These are phyloP conservation scores for Nemapogon koenigi DNA, from an alignment of 2,888 invertebrate genomes.

Conservation along the genomic window DNA sequence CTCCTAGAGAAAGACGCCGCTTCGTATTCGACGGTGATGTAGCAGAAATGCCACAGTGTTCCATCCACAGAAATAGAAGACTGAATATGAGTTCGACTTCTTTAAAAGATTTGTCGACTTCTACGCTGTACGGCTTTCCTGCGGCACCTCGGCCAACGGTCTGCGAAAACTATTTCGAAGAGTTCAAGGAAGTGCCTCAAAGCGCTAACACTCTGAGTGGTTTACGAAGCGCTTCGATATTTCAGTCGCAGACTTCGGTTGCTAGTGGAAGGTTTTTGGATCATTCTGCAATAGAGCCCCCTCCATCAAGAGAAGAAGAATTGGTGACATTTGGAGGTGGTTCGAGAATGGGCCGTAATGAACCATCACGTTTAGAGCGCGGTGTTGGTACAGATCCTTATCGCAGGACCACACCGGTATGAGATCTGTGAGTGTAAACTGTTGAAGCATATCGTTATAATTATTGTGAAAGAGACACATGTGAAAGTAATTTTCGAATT, in stretches of 20 bases:
- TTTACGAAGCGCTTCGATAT: slow-evolving; percentile 53
- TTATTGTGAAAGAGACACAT: slow-evolving; percentile 21
- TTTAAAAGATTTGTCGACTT: slow-evolving; percentile 62
- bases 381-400: slow-evolving; percentile 61
- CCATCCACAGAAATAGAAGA: slow-evolving; percentile 63
- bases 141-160: slow-evolving; percentile 69
- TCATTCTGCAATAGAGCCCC: slow-evolving; percentile 69
- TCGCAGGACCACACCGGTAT: slow-evolving; percentile 67
- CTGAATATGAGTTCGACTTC: slow-evolving; percentile 62
- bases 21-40: slow-evolving; percentile 71
- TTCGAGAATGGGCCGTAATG: slow-evolving; percentile 40
- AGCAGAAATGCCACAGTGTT: slow-evolving; percentile 52
- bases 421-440: slow-evolving; percentile 33
- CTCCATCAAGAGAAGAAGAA: slow-evolving; percentile 69
- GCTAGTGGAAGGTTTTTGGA: slow-evolving; percentile 74
- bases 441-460: slow-evolving; percentile 53
- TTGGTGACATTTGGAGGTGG: slow-evolving; percentile 75
- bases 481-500: slow-evolving; percentile 49
- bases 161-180: slow-evolving; percentile 66
- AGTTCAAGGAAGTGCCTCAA: slow-evolving; percentile 59
- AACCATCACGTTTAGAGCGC: slow-evolving; percentile 44
- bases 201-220: slow-evolving; percentile 57
- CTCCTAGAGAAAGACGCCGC: slow-evolving; percentile 62
- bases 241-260: slow-evolving; percentile 64
- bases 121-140: slow-evolving; percentile 69